Base-by-base conservation (phyloP, 2,113 vertebrate species). In the Lipotes vexillifer region DNA sequence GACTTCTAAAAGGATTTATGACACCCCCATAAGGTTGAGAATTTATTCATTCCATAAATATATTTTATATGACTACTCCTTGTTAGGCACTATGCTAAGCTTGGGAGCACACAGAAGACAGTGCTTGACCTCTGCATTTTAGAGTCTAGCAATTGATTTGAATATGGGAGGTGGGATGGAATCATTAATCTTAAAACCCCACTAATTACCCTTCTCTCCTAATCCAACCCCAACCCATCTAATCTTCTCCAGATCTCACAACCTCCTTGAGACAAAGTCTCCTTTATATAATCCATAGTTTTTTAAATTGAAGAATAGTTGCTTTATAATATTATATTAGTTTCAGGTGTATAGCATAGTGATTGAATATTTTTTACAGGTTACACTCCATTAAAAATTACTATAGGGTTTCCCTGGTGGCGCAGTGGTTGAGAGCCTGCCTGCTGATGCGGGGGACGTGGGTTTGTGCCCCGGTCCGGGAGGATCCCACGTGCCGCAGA, bases 1-100 rank as follows among this genome's bases (percentile, higher is more conserved):
- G 57, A 93, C 33, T 93, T 85, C 55, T 82, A 92, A 91, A 96
- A 61, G 29, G 36, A 93, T 55, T 88, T 95, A 83, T 57, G 66
- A 93, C 1, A 52, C 11, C 21, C 17, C 25, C 27, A 90, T 63
- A 49, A 90, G 15, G 21, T 55, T 86, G 27, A 86, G 38, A 92
- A 94, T 68, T 95, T 68, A 81, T 61, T 93, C n/a, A 89, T 78
- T 83, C 44, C 59, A 71, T 57, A 71, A 90, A 92, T 52, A 55
- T n/a, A 90, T 88, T 74, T 92, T 44, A 29, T 44, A 88, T 68
- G 49, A 78, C 31, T 77, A 77, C 18, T 74, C 27, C 95, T 71
- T 63, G n/a, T 88, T 61, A 86, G 77, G n/a, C 3, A 71, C 29
- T 69, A 71, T 36, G 17, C n/a, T 88, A 69, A 90, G 15, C 59